Evolutionary conservation across 30 jellyfish, hydroid and myxozoan species (phyloP), one percentile per base, ranked within the genome.

Genomic region (Catostylus mosaicus): DNA sequence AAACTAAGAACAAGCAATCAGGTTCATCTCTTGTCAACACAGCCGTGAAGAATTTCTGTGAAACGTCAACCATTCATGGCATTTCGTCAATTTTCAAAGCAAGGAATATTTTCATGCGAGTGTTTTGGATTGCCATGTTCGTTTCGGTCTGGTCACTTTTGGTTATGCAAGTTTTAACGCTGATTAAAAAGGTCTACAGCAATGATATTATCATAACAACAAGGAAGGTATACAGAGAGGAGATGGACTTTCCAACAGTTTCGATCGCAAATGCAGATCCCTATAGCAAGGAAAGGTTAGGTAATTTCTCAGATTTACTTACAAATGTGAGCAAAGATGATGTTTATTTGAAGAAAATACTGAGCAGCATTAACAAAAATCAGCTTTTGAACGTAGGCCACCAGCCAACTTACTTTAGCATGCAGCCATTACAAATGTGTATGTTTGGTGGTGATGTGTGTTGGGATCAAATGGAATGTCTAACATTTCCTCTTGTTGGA

Each of bases 241-340:
- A 36, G 20, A 60, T 78, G 50, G 38, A 78, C 19, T 78, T 78
- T 62, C 89, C 89, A 16, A 32, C 85, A 3, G 32, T 78, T 2
- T 59, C 85, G 11, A 20, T 78, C 24, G 29, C 85, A 27, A 78
- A 78, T 34, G 43, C 68, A 32, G 67, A 57, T 61, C 69, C 67
- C 0, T 78, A 50, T 38, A 50, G 63, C 20, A 50, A 18, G 20
- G 5, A 50, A 50, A 50, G 20, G 27, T 50, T 27, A 18, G 6
- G 0, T 3, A 18, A 50, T 50, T n/a, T 50, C 20, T 27, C 63
- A 50, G n/a, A n/a, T n/a, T n/a, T n/a, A n/a, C n/a, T n/a, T n/a
- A n/a, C n/a, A n/a, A n/a, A n/a, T n/a, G n/a, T n/a, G n/a, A n/a
- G n/a, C n/a, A n/a, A n/a, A n/a, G n/a, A n/a, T n/a, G n/a, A n/a